Percentiles rank a stretch among this genome's conserved stretches.
These are phyloP conservation scores for Biston stratarius DNA, from an alignment of 2,888 invertebrate genomes.

Conservation along the genomic window DNA sequence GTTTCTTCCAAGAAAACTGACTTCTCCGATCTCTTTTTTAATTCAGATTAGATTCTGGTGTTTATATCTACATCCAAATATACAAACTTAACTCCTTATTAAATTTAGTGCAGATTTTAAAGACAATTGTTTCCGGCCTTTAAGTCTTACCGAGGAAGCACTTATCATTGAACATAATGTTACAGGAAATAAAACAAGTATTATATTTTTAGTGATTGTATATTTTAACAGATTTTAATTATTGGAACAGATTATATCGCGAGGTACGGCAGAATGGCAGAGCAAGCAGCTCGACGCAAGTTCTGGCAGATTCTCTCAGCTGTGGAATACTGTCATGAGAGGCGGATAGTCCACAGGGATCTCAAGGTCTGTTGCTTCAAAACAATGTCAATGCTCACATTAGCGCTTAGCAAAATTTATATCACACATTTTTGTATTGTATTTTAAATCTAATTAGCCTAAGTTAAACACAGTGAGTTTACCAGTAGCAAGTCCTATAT, in stretches of 20 bases:
- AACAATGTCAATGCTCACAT: not conserved
- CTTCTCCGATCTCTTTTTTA: too few relatives aligned
- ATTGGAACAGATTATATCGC: conserved; percentile 93
- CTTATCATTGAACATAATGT: not conserved
- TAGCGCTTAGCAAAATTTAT: too few relatives aligned
- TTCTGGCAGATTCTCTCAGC: conserved; percentile 99
- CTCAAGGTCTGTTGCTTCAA: conserved; percentile 89
- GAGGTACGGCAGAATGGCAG: conserved; percentile 96
- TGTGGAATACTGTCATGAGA: conserved; percentile 98
- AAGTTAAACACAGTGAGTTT: too few relatives aligned
- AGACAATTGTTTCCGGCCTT: not conserved
- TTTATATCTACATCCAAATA: too few relatives aligned
- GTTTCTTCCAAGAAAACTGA: too few relatives aligned
- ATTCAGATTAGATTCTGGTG: too few relatives aligned
- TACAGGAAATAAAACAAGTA: not conserved
- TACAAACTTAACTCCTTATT: too few relatives aligned
- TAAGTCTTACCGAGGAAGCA: not conserved
- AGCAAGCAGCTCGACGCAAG: conserved; percentile 95
- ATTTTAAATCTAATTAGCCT: too few relatives aligned
- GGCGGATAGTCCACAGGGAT: conserved; percentile 98
- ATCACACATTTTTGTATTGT: not conserved
- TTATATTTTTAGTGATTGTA: conserved; percentile 3
- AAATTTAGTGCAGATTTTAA: not conserved
- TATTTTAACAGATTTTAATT: not conserved
- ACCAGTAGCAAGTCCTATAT: too few relatives aligned